Evolutionary conservation across 2,113 vertebrate species (phyloP).

Genomic region (Pitta sordida): DNA sequence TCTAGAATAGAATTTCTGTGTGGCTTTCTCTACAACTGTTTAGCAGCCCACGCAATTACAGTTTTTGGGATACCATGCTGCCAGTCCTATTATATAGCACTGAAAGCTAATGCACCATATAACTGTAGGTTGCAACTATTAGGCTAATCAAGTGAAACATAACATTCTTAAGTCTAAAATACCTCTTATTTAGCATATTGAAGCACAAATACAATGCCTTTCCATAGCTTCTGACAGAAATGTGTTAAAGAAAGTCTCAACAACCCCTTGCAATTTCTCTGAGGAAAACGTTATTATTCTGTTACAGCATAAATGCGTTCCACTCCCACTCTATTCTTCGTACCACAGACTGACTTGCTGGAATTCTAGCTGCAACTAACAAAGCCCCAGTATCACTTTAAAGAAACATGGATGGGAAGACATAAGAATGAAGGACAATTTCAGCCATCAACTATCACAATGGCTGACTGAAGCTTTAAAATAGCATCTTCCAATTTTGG

Average conservation of each 20-base stretch:
- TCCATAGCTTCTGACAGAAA: slow-evolving; percentile 36
- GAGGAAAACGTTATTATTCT: slow-evolving; percentile 38
- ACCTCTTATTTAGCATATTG: slow-evolving; percentile 32
- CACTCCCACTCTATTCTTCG: slow-evolving; percentile 51
- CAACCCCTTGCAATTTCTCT: slow-evolving; percentile 17
- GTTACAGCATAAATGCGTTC: slow-evolving; percentile 24
- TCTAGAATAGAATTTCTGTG: slow-evolving; percentile 52
- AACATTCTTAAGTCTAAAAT: slow-evolving; percentile 47
- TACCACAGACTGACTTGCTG: slow-evolving; percentile 40
- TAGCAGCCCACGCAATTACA: slow-evolving; percentile 43
- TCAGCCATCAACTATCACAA: slow-evolving; percentile 3
- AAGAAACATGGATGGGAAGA: slow-evolving; percentile 3
- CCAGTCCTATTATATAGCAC: slow-evolving; percentile 47
- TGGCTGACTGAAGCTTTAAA: neutral
- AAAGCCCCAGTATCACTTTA: neutral
- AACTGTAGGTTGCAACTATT: slow-evolving; percentile 50
- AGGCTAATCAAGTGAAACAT: slow-evolving; percentile 61
- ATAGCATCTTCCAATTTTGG: neutral
- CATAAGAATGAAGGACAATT: neutral
- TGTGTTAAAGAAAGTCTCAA: slow-evolving; percentile 40
- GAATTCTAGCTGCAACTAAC: slow-evolving; percentile 5
- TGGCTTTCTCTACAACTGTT: slow-evolving; percentile 21
- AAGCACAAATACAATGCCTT: slow-evolving; percentile 43
- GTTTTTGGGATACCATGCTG: slow-evolving; percentile 50
- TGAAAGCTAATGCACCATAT: slow-evolving; percentile 38